Conservation (phyloP, 2,797 vertebrate species). For the Muraenolepis orangiensis region DNA sequence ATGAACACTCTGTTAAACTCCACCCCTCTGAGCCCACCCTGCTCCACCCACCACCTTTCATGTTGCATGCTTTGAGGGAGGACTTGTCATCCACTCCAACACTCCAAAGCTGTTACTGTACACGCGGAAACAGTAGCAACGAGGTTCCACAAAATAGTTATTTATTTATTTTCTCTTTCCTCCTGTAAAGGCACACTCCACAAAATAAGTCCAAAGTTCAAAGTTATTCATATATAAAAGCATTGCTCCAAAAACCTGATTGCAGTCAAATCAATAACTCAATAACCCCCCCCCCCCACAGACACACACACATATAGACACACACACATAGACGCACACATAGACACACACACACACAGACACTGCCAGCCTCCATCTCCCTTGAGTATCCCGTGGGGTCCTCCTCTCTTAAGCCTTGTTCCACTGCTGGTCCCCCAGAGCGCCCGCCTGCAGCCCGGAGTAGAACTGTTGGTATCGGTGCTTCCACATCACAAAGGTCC, state of each 20-base stretch:
- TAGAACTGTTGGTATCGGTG: slow-evolving; percentile 95
- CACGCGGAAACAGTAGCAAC: neutral
- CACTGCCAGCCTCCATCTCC: too few relatives aligned
- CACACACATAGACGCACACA: neutral
- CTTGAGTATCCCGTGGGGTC: neutral
- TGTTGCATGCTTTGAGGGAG: neutral
- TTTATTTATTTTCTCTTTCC: neutral
- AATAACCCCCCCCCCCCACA: neutral
- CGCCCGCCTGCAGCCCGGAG: slow-evolving; percentile 74
- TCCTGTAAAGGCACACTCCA: neutral
- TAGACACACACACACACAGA: neutral
- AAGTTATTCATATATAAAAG: slow-evolving; percentile 30
- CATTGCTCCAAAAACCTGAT: slow-evolving; percentile 51
- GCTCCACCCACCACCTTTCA: neutral
- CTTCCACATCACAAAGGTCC: slow-evolving; percentile 94
- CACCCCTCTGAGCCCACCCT: neutral
- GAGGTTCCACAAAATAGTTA: neutral
- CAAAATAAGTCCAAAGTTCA: neutral
- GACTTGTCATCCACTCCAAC: neutral
- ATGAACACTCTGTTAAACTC: neutral
- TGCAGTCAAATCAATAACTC: slow-evolving; percentile 44
- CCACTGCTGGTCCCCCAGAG: slow-evolving; percentile 61
- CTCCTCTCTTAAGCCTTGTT: slow-evolving; percentile 65
- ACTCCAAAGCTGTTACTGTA: neutral
- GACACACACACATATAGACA: neutral